Base-by-base conservation (phyloP, 2,113 vertebrate species). In the Lasiurus borealis region DNA sequence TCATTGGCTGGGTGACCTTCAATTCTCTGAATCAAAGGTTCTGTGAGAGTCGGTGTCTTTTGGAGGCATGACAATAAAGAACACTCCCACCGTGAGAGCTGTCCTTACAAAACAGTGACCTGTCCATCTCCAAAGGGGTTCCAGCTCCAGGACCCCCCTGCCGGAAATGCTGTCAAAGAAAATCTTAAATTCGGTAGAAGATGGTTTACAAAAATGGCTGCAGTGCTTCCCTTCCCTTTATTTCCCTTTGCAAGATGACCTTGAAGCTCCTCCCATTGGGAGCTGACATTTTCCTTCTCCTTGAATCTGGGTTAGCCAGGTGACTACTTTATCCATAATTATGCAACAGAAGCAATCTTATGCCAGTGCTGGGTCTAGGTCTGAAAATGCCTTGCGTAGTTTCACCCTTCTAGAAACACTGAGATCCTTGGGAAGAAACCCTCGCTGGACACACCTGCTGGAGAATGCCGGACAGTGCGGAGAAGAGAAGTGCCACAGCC, bases 1-100 rank as follows among this genome's bases (percentile, higher is more conserved):
- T 86, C n/a, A 46, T 69, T 84, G 91, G 85, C 90, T 83, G 11
- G 54, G 75, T 52, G 88, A 75, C 57, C 80, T 93, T 96, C 64
- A 66, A 4, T 75, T 78, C 54, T 78, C 7, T 59, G 44, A 91
- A 46, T 92, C 57, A 66, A 83, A 54, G 69, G 31, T 80, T 92
- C 96, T 96, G 3, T 75, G 50, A 69, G 48, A 57, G 48, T 57
- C 64, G 5, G 23, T 76, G 66, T 71, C 88, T 68, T 66, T 78
- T 1, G 52, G 69, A 69, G 34, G 9, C 48, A 21, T 46, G 36
- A 54, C 29, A 82, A 57, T 54, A 13, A 82, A 90, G 62, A 85
- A 16, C 25, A 4, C 25, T 69, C 18, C 50, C 27, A 36, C 54
- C 48, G 2, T 14, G 36, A 66, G 34, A 87, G n/a, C 18, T 57